Percentiles rank a stretch among this genome's conserved stretches.
Conservation (phyloP, 2,113 vertebrate species). For the Scortum barcoo region DNA sequence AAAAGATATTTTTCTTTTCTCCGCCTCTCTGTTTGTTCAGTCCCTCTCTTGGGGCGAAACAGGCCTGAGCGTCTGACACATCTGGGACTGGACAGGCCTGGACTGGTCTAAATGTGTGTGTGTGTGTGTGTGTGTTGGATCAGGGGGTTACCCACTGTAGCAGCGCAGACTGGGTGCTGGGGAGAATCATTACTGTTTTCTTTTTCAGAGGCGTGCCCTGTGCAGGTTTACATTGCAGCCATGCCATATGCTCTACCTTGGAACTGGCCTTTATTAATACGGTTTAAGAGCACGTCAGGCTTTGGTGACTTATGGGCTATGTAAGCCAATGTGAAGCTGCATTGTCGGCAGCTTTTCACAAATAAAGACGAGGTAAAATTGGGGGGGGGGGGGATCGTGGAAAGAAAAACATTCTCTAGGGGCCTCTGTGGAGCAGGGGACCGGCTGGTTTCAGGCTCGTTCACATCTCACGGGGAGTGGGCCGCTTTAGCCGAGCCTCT, state of each 20-base stretch:
- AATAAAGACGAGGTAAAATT: constrained; percentile 60
- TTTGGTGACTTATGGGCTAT: constrained; percentile 75
- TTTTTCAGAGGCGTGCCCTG: constrained; percentile 72
- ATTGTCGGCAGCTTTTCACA: constrained; percentile 77
- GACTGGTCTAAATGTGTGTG: constrained; percentile 26
- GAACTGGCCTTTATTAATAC: constrained; percentile 81
- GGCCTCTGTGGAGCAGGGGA: constrained; percentile 51
- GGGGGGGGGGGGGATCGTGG: neutral
- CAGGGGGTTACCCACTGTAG: constrained; percentile 24
- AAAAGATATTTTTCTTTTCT: constrained; percentile 57
- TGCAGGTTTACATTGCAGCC: constrained; percentile 75
- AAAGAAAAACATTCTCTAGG: constrained; percentile 78
- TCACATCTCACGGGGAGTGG: constrained; percentile 11
- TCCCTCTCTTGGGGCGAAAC: constrained; percentile 41
- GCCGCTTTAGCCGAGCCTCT: constrained; percentile 61
- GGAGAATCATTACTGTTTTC: constrained; percentile 75
- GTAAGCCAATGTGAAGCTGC: constrained; percentile 78
- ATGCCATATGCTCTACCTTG: constrained; percentile 67
- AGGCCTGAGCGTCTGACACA: constrained; percentile 55
- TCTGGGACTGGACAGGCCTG: constrained; percentile 42
- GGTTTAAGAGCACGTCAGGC: constrained; percentile 64
- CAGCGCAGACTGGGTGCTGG: constrained; percentile 47
- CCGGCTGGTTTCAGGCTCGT: constrained; percentile 33
- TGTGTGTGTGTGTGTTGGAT: constrained; percentile 44
- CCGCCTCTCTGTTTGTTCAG: constrained; percentile 51